A percentile compares a stretch with the other conserved stretches of the same genome.
These are phyloP conservation scores for Drosophila ercepeae DNA, from an alignment of 1,140 invertebrate species.

Conservation along the genomic window DNA sequence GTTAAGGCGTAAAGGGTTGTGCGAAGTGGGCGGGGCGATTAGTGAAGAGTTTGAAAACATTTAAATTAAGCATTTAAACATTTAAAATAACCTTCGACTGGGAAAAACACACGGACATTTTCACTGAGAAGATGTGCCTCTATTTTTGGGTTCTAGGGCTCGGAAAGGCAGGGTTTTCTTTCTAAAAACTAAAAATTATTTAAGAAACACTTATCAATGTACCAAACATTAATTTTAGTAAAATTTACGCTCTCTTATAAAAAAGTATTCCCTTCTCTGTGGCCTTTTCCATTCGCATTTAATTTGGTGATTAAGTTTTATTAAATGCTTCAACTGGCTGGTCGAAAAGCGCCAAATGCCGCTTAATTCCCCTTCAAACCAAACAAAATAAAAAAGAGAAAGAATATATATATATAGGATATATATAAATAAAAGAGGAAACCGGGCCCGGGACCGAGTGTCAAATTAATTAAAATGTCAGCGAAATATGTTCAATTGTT, in stretches of 20 bases:
- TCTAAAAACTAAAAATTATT: too few species aligned
- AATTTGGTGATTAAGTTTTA: constrained; percentile 64
- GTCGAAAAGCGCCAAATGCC: constrained; percentile 36
- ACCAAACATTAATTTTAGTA: too few species aligned
- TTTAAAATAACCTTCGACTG: neutral
- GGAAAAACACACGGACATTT: neutral
- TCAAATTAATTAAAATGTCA: constrained; percentile 84
- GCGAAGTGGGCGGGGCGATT: constrained; percentile 15
- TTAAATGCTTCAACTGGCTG: constrained; percentile 55
- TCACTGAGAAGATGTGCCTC: neutral
- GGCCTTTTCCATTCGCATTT: constrained; percentile 21
- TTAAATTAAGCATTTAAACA: constrained; percentile 4
- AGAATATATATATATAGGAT: constrained; percentile 21
- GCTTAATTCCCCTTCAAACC: constrained; percentile 42
- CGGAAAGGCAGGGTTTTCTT: too few species aligned
- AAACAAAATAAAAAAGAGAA: constrained; percentile 2
- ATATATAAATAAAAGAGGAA: neutral
- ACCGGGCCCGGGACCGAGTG: constrained; percentile 41
- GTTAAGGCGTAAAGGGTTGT: neutral
- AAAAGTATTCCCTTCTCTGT: neutral
- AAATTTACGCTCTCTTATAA: too few species aligned
- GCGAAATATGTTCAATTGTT: constrained; percentile 82
- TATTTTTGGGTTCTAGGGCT: neutral
- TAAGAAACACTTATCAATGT: too few species aligned
- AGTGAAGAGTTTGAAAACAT: constrained; percentile 25